A percentile compares a stretch with the other conserved stretches of the same genome.
These are phyloP conservation scores for Drosophila barbarae DNA, from an alignment of 2,888 invertebrate genomes.

Conservation along the genomic window DNA sequence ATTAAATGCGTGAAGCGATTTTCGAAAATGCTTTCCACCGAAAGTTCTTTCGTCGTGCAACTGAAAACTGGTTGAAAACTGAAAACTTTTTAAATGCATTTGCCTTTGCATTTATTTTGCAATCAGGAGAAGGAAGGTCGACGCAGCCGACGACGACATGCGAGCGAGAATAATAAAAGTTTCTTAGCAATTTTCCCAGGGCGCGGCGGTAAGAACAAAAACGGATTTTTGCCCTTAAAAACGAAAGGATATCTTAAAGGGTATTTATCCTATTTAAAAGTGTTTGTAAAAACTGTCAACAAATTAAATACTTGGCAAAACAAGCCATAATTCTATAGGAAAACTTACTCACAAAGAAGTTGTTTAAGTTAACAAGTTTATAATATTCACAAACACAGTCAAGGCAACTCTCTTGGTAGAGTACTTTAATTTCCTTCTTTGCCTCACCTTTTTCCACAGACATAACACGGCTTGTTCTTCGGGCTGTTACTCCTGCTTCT, in stretches of 20 bases:
- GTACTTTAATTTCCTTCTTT: slow-evolving; percentile 11
- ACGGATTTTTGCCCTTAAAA: slow-evolving; percentile 16
- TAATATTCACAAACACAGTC: background rate
- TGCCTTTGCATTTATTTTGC: slow-evolving; percentile 55
- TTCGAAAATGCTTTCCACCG: slow-evolving; percentile 29
- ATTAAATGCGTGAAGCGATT: slow-evolving; percentile 49
- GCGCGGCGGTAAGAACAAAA: slow-evolving; percentile 33
- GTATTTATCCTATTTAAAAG: slow-evolving; percentile 4
- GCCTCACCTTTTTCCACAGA: background rate
- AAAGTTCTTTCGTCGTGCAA: slow-evolving; percentile 28
- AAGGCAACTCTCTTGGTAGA: background rate
- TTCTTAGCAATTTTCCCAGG: slow-evolving; percentile 37
- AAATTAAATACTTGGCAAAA: background rate
- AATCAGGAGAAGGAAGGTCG: slow-evolving; percentile 39
- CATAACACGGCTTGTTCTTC: slow-evolving; percentile 30
- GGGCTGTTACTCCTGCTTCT: slow-evolving; percentile 32
- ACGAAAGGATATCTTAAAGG: background rate
- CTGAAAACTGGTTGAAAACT: slow-evolving; percentile 13
- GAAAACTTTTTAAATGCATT: slow-evolving; percentile 52
- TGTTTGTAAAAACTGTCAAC: background rate
- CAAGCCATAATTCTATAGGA: no score
- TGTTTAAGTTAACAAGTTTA: background rate
- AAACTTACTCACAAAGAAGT: background rate
- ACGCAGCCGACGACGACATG: slow-evolving; percentile 35
- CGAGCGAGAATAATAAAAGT: slow-evolving; percentile 56